phyloP scores from a whole-genome alignment of 2,888 invertebrate genomes.

The Drosophila borborema region DNA sequence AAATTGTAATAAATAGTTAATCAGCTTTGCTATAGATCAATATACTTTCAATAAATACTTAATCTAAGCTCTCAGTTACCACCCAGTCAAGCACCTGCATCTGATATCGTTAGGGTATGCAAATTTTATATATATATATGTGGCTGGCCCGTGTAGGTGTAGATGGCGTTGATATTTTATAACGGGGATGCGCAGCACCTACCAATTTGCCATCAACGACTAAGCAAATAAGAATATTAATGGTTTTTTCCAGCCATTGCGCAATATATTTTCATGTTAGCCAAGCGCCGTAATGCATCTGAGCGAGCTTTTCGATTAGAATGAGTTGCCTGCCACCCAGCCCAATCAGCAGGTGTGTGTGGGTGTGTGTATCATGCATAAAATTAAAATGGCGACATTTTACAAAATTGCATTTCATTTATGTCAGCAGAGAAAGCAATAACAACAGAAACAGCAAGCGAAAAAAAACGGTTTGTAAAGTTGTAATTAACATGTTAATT shows the following conservation, averaged over 20 bases:
- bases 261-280: slow-evolving; percentile 68
- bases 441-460: slow-evolving; percentile 13
- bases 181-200: slow-evolving; percentile 55
- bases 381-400: slow-evolving; percentile 79
- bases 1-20: too few relatives aligned
- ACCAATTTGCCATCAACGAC: slow-evolving; percentile 77
- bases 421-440: slow-evolving; percentile 37
- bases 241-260: slow-evolving; percentile 81
- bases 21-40: background rate
- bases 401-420: slow-evolving; percentile 74
- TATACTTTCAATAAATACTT: background rate
- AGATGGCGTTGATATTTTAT: background rate
- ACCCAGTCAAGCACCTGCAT: background rate
- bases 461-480: slow-evolving; percentile 53
- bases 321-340: slow-evolving; percentile 26
- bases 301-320: slow-evolving; percentile 76
- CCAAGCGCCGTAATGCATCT: slow-evolving; percentile 61
- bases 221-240: slow-evolving; percentile 82
- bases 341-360: slow-evolving; percentile 1
- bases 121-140: background rate
- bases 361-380: slow-evolving; percentile 53
- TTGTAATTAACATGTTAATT: slow-evolving; percentile 81
- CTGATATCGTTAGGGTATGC: background rate
- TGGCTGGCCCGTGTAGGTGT: background rate
- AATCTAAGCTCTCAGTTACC: background rate